These are phyloP conservation scores for Drosophila fungiperda DNA, from an alignment of 2,888 invertebrate species.

Conservation along the genomic window DNA sequence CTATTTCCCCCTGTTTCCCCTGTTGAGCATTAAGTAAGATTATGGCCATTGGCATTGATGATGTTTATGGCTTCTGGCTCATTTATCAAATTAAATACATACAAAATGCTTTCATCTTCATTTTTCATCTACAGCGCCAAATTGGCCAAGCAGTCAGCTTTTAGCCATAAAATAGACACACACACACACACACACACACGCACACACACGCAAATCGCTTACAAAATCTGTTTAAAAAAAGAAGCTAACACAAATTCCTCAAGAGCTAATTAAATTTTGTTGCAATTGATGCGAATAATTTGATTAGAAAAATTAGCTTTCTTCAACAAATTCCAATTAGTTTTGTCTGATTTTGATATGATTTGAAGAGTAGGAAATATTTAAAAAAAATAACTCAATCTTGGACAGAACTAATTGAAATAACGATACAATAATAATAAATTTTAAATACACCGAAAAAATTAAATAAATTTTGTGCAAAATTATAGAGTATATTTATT, in stretches of 20 bases:
- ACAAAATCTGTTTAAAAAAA: background rate
- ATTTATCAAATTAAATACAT: constrained; percentile 57
- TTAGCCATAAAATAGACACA: constrained; percentile 34
- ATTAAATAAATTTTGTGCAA: too few relatives aligned
- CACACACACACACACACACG: background rate
- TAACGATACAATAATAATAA: background rate
- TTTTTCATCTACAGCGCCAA: constrained; percentile 23
- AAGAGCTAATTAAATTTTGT: constrained; percentile 35
- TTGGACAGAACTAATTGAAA: background rate
- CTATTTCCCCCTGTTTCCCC: constrained; percentile 4
- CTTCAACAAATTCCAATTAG: background rate
- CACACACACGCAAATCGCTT: background rate
- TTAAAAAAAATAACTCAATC: background rate
- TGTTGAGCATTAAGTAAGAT: constrained; percentile 61
- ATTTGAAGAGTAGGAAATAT: background rate
- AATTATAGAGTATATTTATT: background rate
- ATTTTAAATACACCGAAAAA: background rate
- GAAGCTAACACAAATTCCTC: constrained; percentile 20
- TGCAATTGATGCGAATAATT: background rate
- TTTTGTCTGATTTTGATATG: background rate
- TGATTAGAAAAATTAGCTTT: background rate
- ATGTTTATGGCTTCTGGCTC: constrained; percentile 56
- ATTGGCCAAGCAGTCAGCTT: constrained; percentile 27
- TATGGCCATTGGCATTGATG: constrained; percentile 55
- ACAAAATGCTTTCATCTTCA: constrained; percentile 45